phyloP scores from a whole-genome alignment of 2,113 vertebrate genomes.

The Salvator merianae region DNA sequence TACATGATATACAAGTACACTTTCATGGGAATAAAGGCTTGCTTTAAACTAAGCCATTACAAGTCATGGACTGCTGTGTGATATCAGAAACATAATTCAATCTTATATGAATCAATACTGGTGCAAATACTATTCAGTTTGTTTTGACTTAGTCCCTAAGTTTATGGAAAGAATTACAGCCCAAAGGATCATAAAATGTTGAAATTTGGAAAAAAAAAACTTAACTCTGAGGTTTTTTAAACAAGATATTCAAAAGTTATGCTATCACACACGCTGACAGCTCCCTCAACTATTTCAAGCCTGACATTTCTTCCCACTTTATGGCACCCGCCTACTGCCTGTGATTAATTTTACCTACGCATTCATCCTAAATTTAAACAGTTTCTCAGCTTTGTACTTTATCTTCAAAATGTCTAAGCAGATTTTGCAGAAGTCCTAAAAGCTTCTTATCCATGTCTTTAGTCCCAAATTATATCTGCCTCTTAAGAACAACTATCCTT shows the following conservation, averaged over 20 bases:
- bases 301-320: constrained; percentile 3
- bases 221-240: not conserved
- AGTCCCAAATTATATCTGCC: not conserved
- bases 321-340: not conserved
- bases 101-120: not conserved
- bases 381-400: not conserved
- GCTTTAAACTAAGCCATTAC: too few species aligned
- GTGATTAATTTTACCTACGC: rapidly evolving
- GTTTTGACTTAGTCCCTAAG: not conserved
- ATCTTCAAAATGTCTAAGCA: not conserved
- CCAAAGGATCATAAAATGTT: not conserved
- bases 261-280: not conserved
- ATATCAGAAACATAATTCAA: not conserved
- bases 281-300: constrained; percentile 19
- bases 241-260: not conserved
- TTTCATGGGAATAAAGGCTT: too few species aligned
- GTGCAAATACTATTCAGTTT: not conserved
- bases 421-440: not conserved
- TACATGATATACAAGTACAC: not conserved
- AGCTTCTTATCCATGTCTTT: not conserved
- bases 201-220: not conserved
- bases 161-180: too few species aligned
- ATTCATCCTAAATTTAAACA: constrained; percentile 27
- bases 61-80: too few species aligned
- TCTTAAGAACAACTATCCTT: not conserved